A percentile compares a stretch with the other conserved stretches of the same genome.
Conservation (phyloP, 2,888 invertebrate genomes). For the Drosophila quasianomalipes region DNA sequence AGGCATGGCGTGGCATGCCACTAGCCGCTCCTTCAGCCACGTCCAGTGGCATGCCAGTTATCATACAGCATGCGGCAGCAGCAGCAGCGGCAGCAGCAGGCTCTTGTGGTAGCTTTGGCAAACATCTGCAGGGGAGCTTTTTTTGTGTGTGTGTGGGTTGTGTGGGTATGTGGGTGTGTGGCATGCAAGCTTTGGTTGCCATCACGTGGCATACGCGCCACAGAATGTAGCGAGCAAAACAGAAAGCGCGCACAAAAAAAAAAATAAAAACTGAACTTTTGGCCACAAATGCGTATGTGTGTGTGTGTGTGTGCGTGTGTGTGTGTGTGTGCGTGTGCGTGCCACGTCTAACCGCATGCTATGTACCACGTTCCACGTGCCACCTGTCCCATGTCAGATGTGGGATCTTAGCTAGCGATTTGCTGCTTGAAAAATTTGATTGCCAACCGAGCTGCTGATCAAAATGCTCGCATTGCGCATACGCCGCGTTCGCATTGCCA, state of each 20-base stretch:
- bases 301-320: neutral
- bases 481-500: conserved; percentile 27
- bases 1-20: conserved; percentile 23
- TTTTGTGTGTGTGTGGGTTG: neutral
- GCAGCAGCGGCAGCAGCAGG: conserved; percentile 15
- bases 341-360: neutral
- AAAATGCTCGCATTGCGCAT: conserved; percentile 43
- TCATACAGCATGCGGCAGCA: conserved; percentile 66
- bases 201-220: conserved; percentile 55
- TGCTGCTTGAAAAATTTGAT: neutral
- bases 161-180: conserved; percentile 29
- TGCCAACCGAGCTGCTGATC: conserved; percentile 32
- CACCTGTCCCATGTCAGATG: neutral
- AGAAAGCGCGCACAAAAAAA: conserved; percentile 36
- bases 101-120: conserved; percentile 42
- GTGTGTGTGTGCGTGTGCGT: neutral
- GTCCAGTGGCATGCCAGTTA: conserved; percentile 33
- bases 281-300: neutral
- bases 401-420: conserved; percentile 5
- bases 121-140: conserved; percentile 63
- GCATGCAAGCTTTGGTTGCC: conserved; percentile 54
- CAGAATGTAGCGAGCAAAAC: conserved; percentile 69
- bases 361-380: conserved; percentile 18
- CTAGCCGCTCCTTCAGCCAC: conserved; percentile 2
- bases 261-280: conserved; percentile 24